Evolutionary conservation across 2,888 invertebrate genomes (phyloP), one percentile per base, ranked within the genome.

Genomic region (Zeuzera pyrina): DNA sequence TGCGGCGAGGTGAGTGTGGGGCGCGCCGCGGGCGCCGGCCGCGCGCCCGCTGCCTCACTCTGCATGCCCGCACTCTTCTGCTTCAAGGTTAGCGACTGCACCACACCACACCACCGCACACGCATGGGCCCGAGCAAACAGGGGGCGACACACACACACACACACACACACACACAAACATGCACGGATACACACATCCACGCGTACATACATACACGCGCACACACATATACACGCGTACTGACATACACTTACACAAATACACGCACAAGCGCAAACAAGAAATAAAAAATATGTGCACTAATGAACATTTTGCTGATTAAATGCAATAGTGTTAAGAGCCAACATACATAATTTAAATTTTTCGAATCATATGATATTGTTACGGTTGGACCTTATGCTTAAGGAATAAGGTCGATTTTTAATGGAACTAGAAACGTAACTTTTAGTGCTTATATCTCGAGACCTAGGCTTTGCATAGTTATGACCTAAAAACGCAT

Each of bases 31-130:
- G n/a, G n/a, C n/a, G 55, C 55, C 51, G 54, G 59, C 54, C 88
- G 87, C 88, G 88, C 87, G 52, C 52, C 54, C 53, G 47, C 61
- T 57, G 87, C 89, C 87, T 89, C 89, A 85, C 89, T 91, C 87
- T 91, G 91, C 91, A 91, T 91, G 91, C 91, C 91, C 77, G 87
- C 89, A 88, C 89, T 91, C 86, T 90, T 91, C 86, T 91, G 91
- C 90, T 91, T 91, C 87, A 91, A 91, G 91, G 91, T 91, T 89
- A 79, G 78, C 65, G 41, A 45, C 28, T 42, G 32, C 42, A 16
- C n/a, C 34, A 33, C 36, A 31, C 41, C 15, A n/a, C n/a, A n/a
- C n/a, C 34, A 10, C 38, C 38, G 12, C 38, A 33, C 46, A 34
- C 42, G n/a, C 47, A 13, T n/a, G n/a, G n/a, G n/a, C n/a, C n/a